These are phyloP conservation scores for Lepas anatifera DNA, from an alignment of 2,888 invertebrate genomes.

Conservation along the genomic window DNA sequence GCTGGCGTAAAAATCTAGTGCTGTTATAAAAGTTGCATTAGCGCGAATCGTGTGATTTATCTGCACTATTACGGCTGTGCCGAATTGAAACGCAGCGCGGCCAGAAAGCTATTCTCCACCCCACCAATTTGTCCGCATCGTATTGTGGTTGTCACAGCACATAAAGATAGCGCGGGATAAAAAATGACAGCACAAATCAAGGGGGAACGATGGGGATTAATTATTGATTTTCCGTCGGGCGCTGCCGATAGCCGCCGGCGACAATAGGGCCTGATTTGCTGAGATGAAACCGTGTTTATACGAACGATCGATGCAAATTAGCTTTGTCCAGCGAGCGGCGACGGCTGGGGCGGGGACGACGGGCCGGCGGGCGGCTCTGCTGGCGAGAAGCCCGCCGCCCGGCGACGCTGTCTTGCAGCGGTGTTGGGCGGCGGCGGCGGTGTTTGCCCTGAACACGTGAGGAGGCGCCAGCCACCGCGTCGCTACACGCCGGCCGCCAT, in stretches of 20 bases:
- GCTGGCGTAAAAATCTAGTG: neutral
- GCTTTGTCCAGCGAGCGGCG: neutral
- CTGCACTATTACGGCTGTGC: neutral
- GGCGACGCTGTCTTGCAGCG: too few relatives aligned
- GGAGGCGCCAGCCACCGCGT: neutral
- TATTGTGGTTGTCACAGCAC: slow-evolving; percentile 11
- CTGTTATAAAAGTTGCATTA: slow-evolving; percentile 1
- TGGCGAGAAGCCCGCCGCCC: too few relatives aligned
- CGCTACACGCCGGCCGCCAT: neutral
- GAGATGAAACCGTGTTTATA: slow-evolving; percentile 11
- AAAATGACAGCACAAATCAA: slow-evolving; percentile 10
- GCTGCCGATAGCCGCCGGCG: neutral
- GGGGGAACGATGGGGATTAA: slow-evolving; percentile 7
- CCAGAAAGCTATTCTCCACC: neutral
- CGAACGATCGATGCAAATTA: slow-evolving; percentile 12
- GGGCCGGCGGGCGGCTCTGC: neutral
- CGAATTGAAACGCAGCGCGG: slow-evolving; percentile 9
- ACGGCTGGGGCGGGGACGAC: neutral
- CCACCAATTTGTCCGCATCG: neutral
- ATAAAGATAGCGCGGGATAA: slow-evolving; percentile 8
- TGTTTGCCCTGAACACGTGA: neutral
- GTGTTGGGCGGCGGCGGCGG: too few relatives aligned
- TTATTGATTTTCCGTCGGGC: slow-evolving; percentile 3
- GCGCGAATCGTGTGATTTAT: slow-evolving; percentile 3
- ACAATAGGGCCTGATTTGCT: slow-evolving; percentile 5